Percentiles rank a stretch among this genome's conserved stretches.
These are phyloP conservation scores for Glaucomys volans DNA, from an alignment of 2,113 vertebrate species.

Conservation along the genomic window DNA sequence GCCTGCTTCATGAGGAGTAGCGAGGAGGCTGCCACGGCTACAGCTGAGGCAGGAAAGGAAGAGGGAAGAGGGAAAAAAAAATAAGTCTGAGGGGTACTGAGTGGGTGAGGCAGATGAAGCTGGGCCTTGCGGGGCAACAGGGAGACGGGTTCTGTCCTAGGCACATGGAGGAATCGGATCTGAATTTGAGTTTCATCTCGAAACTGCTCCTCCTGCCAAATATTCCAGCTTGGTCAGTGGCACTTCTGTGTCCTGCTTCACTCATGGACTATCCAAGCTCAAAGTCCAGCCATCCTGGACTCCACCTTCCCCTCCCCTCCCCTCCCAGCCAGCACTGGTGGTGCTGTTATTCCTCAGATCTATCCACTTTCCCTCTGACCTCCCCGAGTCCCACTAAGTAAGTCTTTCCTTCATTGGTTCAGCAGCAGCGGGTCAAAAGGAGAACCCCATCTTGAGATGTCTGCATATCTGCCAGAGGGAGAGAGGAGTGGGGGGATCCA, in stretches of 20 bases:
- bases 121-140: not conserved
- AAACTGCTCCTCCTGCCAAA: not conserved
- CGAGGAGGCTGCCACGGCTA: not conserved
- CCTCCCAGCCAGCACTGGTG: not conserved
- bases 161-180: not conserved
- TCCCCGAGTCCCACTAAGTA: not conserved
- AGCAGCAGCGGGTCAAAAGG: not conserved
- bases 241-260: not conserved
- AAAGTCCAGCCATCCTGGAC: not conserved
- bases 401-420: not conserved
- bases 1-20: not conserved
- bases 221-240: not conserved
- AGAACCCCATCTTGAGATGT: not conserved
- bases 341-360: not conserved
- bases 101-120: not conserved
- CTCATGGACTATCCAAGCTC: not conserved
- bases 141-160: not conserved
- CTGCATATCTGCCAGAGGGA: not conserved
- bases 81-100: not conserved
- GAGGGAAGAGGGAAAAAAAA: not conserved
- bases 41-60: not conserved
- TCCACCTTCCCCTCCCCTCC: not conserved
- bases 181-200: not conserved
- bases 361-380: not conserved
- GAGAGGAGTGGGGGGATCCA: too few species aligned